Conservation (phyloP, 1,140 invertebrate species). For the Hylaeus anthracinus region DNA sequence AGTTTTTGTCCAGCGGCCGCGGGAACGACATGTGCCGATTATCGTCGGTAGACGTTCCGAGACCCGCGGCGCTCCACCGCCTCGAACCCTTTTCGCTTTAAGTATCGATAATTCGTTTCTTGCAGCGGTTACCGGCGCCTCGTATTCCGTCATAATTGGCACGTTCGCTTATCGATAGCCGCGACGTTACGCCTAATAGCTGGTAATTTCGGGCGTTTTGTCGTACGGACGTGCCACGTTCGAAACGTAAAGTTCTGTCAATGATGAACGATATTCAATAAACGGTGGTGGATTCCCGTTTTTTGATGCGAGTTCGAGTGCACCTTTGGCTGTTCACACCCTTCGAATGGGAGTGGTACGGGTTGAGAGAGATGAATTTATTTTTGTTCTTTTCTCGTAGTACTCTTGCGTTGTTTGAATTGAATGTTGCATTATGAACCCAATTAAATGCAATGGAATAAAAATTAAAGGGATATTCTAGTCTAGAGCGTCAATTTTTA, state of each 20-base stretch:
- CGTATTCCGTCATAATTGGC: slow-evolving; percentile 15
- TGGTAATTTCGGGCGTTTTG: slow-evolving; percentile 25
- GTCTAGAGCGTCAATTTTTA: too few relatives aligned
- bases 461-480: too few relatives aligned
- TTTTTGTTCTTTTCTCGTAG: too few relatives aligned
- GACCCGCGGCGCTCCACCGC: slow-evolving; percentile 13
- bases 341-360: too few relatives aligned
- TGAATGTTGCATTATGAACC: too few relatives aligned
- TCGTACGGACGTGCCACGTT: neutral
- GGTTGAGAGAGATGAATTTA: too few relatives aligned
- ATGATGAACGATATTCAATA: slow-evolving; percentile 36
- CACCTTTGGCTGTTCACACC: too few relatives aligned
- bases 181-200: slow-evolving; percentile 28
- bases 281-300: neutral
- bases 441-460: too few relatives aligned
- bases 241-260: neutral
- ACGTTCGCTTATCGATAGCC: slow-evolving; percentile 5
- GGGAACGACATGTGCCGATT: slow-evolving; percentile 65
- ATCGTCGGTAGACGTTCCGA: slow-evolving; percentile 44
- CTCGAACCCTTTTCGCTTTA: slow-evolving; percentile 12
- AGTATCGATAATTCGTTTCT: slow-evolving; percentile 42
- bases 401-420: too few relatives aligned
- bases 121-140: neutral
- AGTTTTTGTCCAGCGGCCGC: slow-evolving; percentile 52
- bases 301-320: too few relatives aligned